Evolutionary conservation across 2,888 invertebrate genomes (phyloP).

Genomic region (Eudasyphora cyanicolor): DNA sequence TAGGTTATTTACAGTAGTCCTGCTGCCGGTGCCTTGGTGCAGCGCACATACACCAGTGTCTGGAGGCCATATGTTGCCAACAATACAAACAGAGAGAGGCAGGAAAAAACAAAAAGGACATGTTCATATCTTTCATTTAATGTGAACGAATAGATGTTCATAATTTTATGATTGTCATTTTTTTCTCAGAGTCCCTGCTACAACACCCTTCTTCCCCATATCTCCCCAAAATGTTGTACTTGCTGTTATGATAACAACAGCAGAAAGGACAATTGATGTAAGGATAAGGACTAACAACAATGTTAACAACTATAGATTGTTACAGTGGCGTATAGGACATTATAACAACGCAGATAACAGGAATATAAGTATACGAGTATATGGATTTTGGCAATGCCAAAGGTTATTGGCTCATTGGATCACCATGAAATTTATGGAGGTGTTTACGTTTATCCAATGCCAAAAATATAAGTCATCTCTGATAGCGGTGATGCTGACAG

Average conservation of each 20-base stretch:
- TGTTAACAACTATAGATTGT: background rate
- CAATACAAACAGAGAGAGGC: background rate
- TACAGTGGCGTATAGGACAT: constrained; percentile 44
- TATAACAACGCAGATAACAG: constrained; percentile 47
- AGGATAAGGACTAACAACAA: background rate
- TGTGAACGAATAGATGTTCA: constrained; percentile 53
- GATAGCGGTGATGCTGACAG: background rate
- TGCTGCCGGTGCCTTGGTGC: background rate
- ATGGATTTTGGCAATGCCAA: constrained; percentile 41
- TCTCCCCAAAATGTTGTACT: background rate
- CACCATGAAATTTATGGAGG: constrained; percentile 60
- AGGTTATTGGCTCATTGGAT: constrained; percentile 64
- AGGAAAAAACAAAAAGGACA: constrained; percentile 59
- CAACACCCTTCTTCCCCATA: background rate
- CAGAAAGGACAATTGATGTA: constrained; percentile 5
- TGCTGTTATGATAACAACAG: background rate
- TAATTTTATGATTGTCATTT: constrained; percentile 61
- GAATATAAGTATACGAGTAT: no score
- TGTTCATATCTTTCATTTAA: background rate
- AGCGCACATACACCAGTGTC: constrained; percentile 21
- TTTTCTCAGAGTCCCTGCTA: constrained; percentile 8
- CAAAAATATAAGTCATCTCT: constrained; percentile 37
- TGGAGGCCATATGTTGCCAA: constrained; percentile 62
- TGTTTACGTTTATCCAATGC: constrained; percentile 60
- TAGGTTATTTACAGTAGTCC: constrained; percentile 19